Evolutionary conservation across 2,113 vertebrate species (phyloP), one percentile per base, ranked within the genome.

Genomic region (Elephas maximus): DNA sequence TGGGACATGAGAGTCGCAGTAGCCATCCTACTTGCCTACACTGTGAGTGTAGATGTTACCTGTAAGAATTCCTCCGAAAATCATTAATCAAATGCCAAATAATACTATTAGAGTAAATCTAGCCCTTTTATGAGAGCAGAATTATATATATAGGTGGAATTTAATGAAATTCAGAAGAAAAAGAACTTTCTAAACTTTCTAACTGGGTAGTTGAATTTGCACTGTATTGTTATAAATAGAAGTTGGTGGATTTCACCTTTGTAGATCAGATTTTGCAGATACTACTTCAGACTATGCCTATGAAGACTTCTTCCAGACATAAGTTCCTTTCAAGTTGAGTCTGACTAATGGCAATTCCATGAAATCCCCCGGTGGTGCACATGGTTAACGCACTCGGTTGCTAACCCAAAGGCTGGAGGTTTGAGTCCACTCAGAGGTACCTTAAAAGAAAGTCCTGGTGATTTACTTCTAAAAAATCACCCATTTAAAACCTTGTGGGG

Each of bases 61-160:
- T 91, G 30, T 91, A 45, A 91, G 88, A 82, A 15, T 17, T 78
- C 33, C 79, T 86, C 45, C 45, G 28, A 65, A 86, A 91, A 77
- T 41, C 37, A 60, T 5, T 45, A 23, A 53, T 57, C 76, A 92
- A 85, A 57, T 67, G 62, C 53, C 71, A 44, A 8, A 45, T 51
- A 62, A 65, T 85, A 44, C 60, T 88, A 37, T 74, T 62, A n/a
- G 15, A 71, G 26, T 74, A 65, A 26, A 81, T 90, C 37, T 20
- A 48, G 10, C 26, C 41, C 23, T 88, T 89, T 63, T 90, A 2
- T 84, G 86, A 92, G 78, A 84, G 26, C 33, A 88, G 76, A 60
- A 57, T 41, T 23, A 33, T 51, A 9, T 33, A 20, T 74, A 28
- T 48, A 12, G 0, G 18, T 74, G 5, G 84, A 81, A 93, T 93